These are phyloP conservation scores for Lepus europaeus DNA, from an alignment of 2,113 vertebrate species.

Conservation along the genomic window DNA sequence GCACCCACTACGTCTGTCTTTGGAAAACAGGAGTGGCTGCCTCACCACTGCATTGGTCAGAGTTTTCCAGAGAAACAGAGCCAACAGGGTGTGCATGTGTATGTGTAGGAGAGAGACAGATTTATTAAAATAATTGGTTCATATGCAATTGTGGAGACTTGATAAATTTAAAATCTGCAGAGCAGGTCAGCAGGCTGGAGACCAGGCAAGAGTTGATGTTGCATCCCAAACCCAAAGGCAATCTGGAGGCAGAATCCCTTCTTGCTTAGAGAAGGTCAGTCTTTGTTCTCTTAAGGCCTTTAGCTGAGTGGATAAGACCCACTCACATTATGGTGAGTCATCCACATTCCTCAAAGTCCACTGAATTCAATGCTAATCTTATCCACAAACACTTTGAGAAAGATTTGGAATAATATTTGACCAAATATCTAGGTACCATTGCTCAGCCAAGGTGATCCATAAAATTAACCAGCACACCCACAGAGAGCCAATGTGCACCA, in stretches of 20 bases:
- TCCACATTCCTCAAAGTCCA: constrained; percentile 31
- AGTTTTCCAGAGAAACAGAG: too few relatives aligned
- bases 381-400: constrained; percentile 1
- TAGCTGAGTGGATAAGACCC: background rate
- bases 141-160: background rate
- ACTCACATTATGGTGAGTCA: background rate
- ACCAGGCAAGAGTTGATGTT: background rate
- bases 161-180: background rate
- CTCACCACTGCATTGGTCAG: background rate
- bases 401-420: constrained; percentile 22
- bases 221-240: background rate
- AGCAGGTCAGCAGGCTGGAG: background rate
- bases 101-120: background rate
- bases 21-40: background rate
- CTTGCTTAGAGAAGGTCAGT: background rate
- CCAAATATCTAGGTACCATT: background rate
- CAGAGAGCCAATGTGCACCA: background rate
- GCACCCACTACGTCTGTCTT: background rate
- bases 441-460: background rate
- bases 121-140: background rate
- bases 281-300: constrained; percentile 42
- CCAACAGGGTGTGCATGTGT: too few relatives aligned
- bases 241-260: constrained; percentile 15
- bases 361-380: constrained; percentile 10
- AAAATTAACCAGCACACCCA: constrained; percentile 43